Base-by-base conservation (phyloP, 2,797 vertebrate genomes). In the Brotula barbata region DNA sequence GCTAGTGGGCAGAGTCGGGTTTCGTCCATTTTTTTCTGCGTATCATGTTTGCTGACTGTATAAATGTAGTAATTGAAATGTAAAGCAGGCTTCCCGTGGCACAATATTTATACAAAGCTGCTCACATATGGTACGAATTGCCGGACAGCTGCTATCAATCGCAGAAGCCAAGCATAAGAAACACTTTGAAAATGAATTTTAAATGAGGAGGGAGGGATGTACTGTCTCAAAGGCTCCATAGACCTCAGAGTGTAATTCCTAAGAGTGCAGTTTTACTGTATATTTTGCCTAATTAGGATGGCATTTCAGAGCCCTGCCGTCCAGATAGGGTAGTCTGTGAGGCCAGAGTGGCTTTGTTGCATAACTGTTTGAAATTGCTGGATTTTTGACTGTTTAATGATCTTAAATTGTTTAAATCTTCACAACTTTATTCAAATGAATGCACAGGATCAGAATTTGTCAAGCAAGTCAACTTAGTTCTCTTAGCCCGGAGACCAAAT, bases 41-140 rank as follows among this genome's bases (percentile, higher is more conserved):
- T 84, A 87, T 87, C 77, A 46, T 82, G 84, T 86, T 87, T 82
- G 76, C 85, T 68, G 81, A 81, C 83, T 86, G 77, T 78, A 85
- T 84, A 85, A 86, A 88, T 82, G 80, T 63, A 82, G 84, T 83
- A 88, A 88, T 78, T 88, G 85, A 87, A 90, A 89, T 83, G 80
- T 87, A 85, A 89, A 89, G 85, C 86, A 82, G 84, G 84, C 77
- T 80, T 82, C 80, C 76, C 45, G 42, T 73, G 77, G 77, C 82
- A 83, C 82, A 89, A 85, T 89, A 85, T 89, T 89, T 90, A 88
- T 80, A 87, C 88, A 86, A 81, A 82, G 63, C 71, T 70, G 71
- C 68, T 80, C 77, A 82, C 90, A 92, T 81, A 72, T 90, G 88
- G 83, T 82, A 77, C 3, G 58, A 67, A 81, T 92, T 84, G 72